These are phyloP conservation scores for Drosophila koepferae DNA, from an alignment of 2,888 invertebrate species.

Conservation along the genomic window DNA sequence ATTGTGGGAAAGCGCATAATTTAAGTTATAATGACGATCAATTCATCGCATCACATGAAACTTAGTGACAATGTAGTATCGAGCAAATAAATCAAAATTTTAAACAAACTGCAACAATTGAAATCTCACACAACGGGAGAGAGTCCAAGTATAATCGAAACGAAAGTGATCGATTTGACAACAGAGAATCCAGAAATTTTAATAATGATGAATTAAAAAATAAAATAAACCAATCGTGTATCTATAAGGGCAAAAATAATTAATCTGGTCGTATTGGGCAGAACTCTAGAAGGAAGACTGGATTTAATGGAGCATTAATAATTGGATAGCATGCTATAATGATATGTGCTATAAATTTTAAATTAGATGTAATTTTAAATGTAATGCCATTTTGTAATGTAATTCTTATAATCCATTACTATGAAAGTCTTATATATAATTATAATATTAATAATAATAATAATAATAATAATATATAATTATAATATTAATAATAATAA, in stretches of 20 bases:
- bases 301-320: background rate
- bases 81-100: constrained; percentile 36
- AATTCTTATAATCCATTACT: background rate
- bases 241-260: background rate
- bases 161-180: constrained; percentile 12
- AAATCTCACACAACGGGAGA: constrained; percentile 11
- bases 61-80: constrained; percentile 37
- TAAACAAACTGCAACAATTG: constrained; percentile 23
- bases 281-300: constrained; percentile 18
- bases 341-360: background rate
- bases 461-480: too few species aligned
- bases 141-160: constrained; percentile 21
- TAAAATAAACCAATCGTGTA: background rate
- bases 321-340: background rate
- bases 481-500: too few species aligned
- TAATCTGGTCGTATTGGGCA: constrained; percentile 10
- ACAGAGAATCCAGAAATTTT: background rate
- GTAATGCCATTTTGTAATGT: background rate
- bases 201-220: constrained; percentile 3
- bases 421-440: too few species aligned
- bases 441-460: too few species aligned
- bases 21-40: background rate
- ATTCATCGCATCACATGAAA: constrained; percentile 28
- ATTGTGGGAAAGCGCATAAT: background rate
- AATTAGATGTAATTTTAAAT: background rate